Percentiles rank a stretch among this genome's conserved stretches.
These are phyloP conservation scores for Cebus imitator DNA, from an alignment of 2,113 vertebrate species.

Conservation along the genomic window DNA sequence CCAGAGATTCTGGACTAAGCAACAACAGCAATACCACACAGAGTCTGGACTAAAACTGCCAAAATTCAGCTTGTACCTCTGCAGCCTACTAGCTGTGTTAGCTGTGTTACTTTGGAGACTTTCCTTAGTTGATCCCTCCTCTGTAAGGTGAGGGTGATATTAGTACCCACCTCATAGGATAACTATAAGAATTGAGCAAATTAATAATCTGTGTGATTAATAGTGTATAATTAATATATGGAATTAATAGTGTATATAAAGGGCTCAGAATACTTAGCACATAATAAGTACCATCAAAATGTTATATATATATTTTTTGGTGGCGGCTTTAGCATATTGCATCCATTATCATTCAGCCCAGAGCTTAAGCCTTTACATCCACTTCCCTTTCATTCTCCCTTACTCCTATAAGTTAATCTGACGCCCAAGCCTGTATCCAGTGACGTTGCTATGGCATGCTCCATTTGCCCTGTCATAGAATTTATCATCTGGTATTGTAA, in stretches of 20 bases:
- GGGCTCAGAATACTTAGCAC: background rate
- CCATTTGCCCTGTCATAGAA: background rate
- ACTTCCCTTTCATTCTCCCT: background rate
- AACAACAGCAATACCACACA: background rate
- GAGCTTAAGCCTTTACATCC: background rate
- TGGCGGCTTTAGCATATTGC: background rate
- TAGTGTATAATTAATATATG: background rate
- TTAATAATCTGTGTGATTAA: background rate
- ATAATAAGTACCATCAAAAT: background rate
- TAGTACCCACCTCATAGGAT: background rate
- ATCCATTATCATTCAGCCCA: background rate
- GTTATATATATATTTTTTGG: background rate
- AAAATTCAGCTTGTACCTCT: background rate
- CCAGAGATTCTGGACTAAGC: background rate
- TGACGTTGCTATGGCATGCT: background rate
- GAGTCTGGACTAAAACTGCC: background rate
- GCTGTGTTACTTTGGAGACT: background rate
- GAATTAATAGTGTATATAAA: background rate
- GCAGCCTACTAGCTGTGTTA: too few species aligned
- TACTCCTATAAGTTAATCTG: background rate
- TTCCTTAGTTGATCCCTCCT: background rate
- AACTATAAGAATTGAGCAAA: background rate
- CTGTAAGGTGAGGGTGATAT: background rate
- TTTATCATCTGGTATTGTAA: background rate
- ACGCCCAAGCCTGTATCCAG: background rate